Percentiles rank a stretch among this genome's conserved stretches.
These are phyloP conservation scores for Drosophila mettleri DNA, from an alignment of 2,888 invertebrate genomes.

Conservation along the genomic window DNA sequence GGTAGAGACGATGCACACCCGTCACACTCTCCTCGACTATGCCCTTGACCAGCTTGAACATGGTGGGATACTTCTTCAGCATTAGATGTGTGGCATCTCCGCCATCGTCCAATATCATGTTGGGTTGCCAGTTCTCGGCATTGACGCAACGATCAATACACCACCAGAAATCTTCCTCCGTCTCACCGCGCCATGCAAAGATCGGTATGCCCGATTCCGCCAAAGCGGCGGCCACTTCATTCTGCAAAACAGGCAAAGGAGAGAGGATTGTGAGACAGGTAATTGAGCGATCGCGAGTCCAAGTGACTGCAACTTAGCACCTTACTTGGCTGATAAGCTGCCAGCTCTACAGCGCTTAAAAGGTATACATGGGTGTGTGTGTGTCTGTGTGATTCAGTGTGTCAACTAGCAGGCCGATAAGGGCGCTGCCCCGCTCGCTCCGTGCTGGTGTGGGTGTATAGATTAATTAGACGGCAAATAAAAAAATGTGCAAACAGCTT, in stretches of 20 bases:
- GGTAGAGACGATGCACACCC: conserved; percentile 98
- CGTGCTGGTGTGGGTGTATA: conserved; percentile 35
- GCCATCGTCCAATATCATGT: conserved; percentile 98
- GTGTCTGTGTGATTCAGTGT: conserved; percentile 55
- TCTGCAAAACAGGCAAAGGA: conserved; percentile 86
- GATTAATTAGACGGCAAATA: conserved; percentile 55
- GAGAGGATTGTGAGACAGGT: background rate
- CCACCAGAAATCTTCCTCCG: conserved; percentile 99
- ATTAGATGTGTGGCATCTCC: conserved; percentile 98
- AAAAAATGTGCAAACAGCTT: conserved; percentile 42
- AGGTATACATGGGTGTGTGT: background rate
- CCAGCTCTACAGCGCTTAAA: conserved; percentile 42
- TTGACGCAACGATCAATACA: conserved; percentile 98
- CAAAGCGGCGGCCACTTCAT: conserved; percentile 98
- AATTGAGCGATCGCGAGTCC: conserved; percentile 10
- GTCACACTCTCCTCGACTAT: conserved; percentile 99
- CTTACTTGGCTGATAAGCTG: conserved; percentile 65
- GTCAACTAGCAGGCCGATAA: conserved; percentile 59
- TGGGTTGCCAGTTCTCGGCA: conserved; percentile 97
- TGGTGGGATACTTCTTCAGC: conserved; percentile 96
- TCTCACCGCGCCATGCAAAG: conserved; percentile 98
- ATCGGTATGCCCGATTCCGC: conserved; percentile 95
- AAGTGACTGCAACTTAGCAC: conserved; percentile 39
- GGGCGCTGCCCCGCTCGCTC: conserved; percentile 32
- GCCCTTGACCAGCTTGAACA: conserved; percentile 97